Percentiles rank a stretch among this genome's conserved stretches.
These are phyloP conservation scores for Halcyon malimbica DNA, from an alignment of 2,113 vertebrate species.

Conservation along the genomic window DNA sequence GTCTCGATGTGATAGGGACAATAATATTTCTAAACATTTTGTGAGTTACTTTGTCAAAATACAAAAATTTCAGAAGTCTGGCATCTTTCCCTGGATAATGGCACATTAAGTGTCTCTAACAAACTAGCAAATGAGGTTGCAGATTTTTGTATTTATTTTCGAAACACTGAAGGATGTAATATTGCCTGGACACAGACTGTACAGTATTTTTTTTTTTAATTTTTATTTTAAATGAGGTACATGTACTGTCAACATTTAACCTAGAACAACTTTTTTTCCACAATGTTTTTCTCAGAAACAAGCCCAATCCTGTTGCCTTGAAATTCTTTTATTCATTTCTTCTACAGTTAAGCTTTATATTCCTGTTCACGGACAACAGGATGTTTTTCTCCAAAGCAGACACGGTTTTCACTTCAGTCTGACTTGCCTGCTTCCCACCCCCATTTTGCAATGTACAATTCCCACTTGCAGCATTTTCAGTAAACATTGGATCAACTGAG, in stretches of 20 bases:
- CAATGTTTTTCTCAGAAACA: neutral
- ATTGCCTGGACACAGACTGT: neutral
- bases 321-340: conserved; percentile 64
- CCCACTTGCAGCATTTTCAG: conserved; percentile 64
- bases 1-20: neutral
- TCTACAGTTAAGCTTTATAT: conserved; percentile 39
- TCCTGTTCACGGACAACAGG: conserved; percentile 5
- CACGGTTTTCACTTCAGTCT: neutral
- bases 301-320: conserved; percentile 11
- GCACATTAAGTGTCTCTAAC: neutral
- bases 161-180: neutral
- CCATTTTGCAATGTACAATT: neutral
- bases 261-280: neutral
- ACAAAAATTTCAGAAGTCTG: neutral
- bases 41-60: neutral
- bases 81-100: neutral
- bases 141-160: neutral
- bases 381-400: neutral
- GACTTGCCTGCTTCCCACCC: neutral
- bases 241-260: neutral
- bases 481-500: conserved; percentile 58
- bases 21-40: neutral
- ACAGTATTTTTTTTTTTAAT: neutral
- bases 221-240: neutral
- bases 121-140: neutral